Conservation (phyloP, 2,797 vertebrate genomes). For the Squalus acanthias region DNA sequence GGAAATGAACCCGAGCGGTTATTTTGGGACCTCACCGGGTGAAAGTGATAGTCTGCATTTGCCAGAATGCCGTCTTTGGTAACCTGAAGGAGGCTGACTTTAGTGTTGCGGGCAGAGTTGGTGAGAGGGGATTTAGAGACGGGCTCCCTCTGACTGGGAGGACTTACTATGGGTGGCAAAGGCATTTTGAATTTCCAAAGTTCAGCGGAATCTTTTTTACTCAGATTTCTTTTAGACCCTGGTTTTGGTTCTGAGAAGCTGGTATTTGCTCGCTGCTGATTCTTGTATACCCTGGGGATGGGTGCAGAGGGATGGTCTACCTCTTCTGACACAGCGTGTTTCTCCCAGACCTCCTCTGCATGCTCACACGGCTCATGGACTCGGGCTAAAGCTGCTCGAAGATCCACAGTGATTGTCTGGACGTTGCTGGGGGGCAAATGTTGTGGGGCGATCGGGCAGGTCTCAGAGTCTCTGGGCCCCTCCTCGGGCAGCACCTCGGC, state of each 20-base stretch:
- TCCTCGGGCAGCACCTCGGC: background rate
- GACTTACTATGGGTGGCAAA: slow-evolving; percentile 42
- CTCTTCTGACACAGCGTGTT: background rate
- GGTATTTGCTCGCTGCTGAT: no score
- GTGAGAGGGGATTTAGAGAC: background rate
- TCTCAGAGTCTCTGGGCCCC: background rate
- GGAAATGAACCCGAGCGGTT: background rate
- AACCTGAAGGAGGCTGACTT: slow-evolving; percentile 41
- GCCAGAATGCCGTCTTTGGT: slow-evolving; percentile 31
- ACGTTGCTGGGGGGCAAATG: background rate
- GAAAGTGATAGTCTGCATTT: background rate
- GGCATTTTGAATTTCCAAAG: background rate
- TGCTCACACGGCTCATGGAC: slow-evolving; percentile 45
- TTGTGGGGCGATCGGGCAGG: no score
- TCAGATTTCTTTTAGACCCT: rapidly evolving
- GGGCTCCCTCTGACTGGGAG: background rate
- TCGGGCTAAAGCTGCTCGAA: slow-evolving; percentile 50
- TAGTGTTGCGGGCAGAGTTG: background rate
- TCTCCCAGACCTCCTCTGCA: slow-evolving; percentile 24
- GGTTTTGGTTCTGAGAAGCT: background rate
- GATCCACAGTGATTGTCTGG: slow-evolving; percentile 52
- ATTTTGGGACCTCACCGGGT: background rate
- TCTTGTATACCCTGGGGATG: background rate
- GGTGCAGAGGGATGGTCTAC: background rate
- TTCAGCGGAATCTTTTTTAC: background rate